These are phyloP conservation scores for Xestia xanthographa DNA, from an alignment of 2,888 invertebrate species.

Conservation along the genomic window DNA sequence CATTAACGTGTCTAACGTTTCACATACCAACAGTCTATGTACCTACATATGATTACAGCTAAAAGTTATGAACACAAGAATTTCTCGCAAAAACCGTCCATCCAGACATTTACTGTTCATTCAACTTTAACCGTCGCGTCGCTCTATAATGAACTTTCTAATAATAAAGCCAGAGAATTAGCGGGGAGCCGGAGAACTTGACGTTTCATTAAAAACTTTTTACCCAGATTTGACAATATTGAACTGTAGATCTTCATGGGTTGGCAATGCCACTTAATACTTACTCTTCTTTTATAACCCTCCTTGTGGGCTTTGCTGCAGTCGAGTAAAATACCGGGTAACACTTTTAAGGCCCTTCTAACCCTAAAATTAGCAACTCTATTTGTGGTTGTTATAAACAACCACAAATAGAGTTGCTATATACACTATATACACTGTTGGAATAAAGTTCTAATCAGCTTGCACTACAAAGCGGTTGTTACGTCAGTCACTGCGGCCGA, in stretches of 20 bases:
- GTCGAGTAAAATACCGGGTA: not conserved
- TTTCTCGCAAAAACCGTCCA: constrained; percentile 50
- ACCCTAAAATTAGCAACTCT: too few relatives aligned
- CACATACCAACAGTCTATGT: not conserved
- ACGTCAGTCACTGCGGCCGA: too few relatives aligned
- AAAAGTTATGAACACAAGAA: constrained; percentile 33
- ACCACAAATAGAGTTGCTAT: too few relatives aligned
- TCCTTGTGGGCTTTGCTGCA: not conserved
- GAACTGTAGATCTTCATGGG: not conserved
- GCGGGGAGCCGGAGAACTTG: not conserved
- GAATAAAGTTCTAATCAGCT: too few relatives aligned
- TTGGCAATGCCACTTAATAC: not conserved
- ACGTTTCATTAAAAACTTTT: not conserved
- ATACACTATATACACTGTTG: too few relatives aligned
- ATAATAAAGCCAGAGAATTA: constrained; percentile 44
- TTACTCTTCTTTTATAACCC: not conserved
- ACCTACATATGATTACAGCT: not conserved
- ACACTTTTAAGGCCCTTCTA: too few relatives aligned
- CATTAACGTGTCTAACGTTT: not conserved
- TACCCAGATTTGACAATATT: too few relatives aligned
- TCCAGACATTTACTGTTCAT: constrained; percentile 54
- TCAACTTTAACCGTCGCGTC: constrained; percentile 63
- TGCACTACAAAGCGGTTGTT: too few relatives aligned
- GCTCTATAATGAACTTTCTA: constrained; percentile 61
- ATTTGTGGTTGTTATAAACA: too few relatives aligned